Evolutionary conservation across 2,888 invertebrate species (phyloP), one percentile per base, ranked within the genome.

Genomic region (Ecliptopera silaceata): DNA sequence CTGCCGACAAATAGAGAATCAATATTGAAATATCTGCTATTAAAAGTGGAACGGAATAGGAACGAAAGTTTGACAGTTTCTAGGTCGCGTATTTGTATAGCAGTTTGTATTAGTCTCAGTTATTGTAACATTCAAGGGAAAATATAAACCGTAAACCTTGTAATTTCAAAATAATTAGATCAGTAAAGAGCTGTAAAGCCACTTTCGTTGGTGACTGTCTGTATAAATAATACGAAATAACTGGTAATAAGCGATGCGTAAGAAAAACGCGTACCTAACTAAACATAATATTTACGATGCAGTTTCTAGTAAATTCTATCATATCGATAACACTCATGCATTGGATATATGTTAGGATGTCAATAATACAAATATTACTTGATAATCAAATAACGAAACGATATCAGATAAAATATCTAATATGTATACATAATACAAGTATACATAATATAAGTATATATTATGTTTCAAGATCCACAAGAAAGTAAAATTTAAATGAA

Each of bases 181-280:
- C 20, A 12, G 1, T 20, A 34, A 22, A 6, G 15, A 43, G 42
- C 15, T 43, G 44, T 17, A 17, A 17, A 15, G 18, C n/a, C 6
- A 44, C 44, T 17, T 31, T 10, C 31, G 11, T 1, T 31, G 17
- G 15, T 31, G 43, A 4, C 10, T 29, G 29, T 15, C 36, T 36
- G 15, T 4, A 36, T 36, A 36, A 31, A 15, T 17, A 31, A 26
- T 26, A 26, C 47, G 46, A 36, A 56, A 65, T 65, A 61, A 34
- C 61, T 56, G 32, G 13, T 18, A 61, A 39, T 48, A 59, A 63
- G 39, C 47, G 32, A 44, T 43, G 63, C 53, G 55, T 55, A 56
- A 49, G 39, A 38, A 52, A 56, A 59, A 55, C 43, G 54, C 56
- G 32, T 44, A 44, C 44, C 44, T 49, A 44, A 48, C 44, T 49